Evolutionary conservation across 2,888 invertebrate genomes (phyloP).

Genomic region (Diogma glabrata): DNA sequence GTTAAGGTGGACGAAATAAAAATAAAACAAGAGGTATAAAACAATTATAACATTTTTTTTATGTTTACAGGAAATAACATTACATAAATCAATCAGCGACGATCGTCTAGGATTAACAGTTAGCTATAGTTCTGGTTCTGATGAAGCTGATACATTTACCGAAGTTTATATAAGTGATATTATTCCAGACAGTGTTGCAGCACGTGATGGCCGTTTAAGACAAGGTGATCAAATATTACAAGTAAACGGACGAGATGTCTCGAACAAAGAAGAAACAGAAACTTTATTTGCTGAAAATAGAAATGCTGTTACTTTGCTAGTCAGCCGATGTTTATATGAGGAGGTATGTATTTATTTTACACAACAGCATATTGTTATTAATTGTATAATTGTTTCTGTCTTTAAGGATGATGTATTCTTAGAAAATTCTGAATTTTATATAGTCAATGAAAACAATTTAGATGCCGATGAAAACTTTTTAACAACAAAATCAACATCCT

Average conservation of each 20-base stretch:
- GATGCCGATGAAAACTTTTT: slow-evolving; percentile 16
- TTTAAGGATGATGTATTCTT: slow-evolving; percentile 30
- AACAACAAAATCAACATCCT: slow-evolving; percentile 9
- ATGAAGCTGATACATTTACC: slow-evolving; percentile 39
- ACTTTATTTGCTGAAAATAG: slow-evolving; percentile 46
- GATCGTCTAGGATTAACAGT: slow-evolving; percentile 56
- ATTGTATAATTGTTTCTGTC: slow-evolving; percentile 20
- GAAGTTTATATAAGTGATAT: slow-evolving; percentile 60
- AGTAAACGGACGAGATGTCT: slow-evolving; percentile 45
- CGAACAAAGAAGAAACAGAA: slow-evolving; percentile 47
- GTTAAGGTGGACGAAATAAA: too few relatives aligned
- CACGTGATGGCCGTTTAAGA: slow-evolving; percentile 44
- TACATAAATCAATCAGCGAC: slow-evolving; percentile 43
- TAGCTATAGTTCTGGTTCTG: slow-evolving; percentile 49
- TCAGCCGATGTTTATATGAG: slow-evolving; percentile 46
- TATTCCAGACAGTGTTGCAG: slow-evolving; percentile 46
- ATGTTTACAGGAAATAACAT: slow-evolving; percentile 46
- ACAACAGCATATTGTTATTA: too few relatives aligned
- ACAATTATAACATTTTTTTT: too few relatives aligned
- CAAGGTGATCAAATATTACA: slow-evolving; percentile 52
- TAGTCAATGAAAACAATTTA: slow-evolving; percentile 25
- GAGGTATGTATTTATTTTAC: too few relatives aligned
- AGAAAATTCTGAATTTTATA: slow-evolving; percentile 23
- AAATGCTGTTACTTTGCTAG: slow-evolving; percentile 44
- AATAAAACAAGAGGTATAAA: too few relatives aligned